phyloP scores from a whole-genome alignment of 2,797 vertebrate species.

The Enteromius fasciolatus region DNA sequence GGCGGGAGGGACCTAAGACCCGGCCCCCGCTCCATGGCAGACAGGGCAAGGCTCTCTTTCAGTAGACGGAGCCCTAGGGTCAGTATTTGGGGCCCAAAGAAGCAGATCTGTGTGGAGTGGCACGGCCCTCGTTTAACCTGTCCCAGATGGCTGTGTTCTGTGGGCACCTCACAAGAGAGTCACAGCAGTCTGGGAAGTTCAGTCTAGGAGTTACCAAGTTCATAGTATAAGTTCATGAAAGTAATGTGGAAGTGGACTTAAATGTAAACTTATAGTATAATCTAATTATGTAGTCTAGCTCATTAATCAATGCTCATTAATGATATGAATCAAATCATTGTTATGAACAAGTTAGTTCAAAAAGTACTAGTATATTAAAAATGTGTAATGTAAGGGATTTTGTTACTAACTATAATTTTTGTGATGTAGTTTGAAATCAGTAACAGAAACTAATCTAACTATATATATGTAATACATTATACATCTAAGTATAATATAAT shows the following conservation, averaged over 20 bases:
- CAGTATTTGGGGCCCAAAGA: slow-evolving; percentile 55
- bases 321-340: not conserved
- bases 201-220: slow-evolving; percentile 43
- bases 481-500: not conserved
- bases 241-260: not conserved
- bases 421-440: not conserved
- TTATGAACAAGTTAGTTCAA: not conserved
- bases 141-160: slow-evolving; percentile 57
- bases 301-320: not conserved
- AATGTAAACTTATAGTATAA: not conserved
- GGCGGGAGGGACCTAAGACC: slow-evolving; percentile 44
- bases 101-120: slow-evolving; percentile 47
- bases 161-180: slow-evolving; percentile 21
- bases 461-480: not conserved
- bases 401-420: not conserved
- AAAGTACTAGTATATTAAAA: not conserved
- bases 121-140: slow-evolving; percentile 48
- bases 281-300: not conserved
- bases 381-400: not conserved
- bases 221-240: slow-evolving; percentile 25
- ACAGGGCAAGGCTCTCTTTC: slow-evolving; percentile 59
- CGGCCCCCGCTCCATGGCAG: slow-evolving; percentile 49
- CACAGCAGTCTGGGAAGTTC: slow-evolving; percentile 45
- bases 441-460: not conserved
- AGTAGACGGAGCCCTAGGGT: slow-evolving; percentile 53